Evolutionary conservation across 2,113 vertebrate species (phyloP).

Genomic region (Chlamydotis undulata): DNA sequence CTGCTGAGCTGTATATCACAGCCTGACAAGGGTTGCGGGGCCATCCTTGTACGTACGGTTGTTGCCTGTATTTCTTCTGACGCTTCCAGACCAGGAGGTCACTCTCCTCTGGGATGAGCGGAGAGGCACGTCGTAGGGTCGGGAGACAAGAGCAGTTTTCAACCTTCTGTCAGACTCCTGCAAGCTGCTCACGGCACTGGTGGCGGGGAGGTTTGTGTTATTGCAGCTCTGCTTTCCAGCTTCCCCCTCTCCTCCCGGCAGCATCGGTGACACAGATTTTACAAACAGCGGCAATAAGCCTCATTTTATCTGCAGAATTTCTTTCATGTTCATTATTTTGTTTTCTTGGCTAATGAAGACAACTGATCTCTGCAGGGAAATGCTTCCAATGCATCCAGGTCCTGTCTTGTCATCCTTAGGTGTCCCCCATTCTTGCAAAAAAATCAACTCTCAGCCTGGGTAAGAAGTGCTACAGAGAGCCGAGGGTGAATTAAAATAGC

Average conservation of each 20-base stretch:
- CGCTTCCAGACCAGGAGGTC: not conserved
- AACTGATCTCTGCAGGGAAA: constrained; percentile 28
- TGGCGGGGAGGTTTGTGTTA: not conserved
- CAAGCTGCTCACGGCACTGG: not conserved
- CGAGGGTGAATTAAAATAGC: not conserved
- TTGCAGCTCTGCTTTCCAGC: constrained; percentile 14
- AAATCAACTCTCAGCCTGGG: not conserved
- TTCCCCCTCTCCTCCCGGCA: constrained; percentile 17
- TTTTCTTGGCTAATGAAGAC: constrained; percentile 46
- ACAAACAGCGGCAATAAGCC: constrained; percentile 30
- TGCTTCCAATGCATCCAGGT: not conserved
- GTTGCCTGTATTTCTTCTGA: constrained; percentile 36
- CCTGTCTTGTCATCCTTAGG: not conserved
- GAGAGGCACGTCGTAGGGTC: not conserved
- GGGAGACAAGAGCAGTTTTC: not conserved
- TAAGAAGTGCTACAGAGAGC: not conserved
- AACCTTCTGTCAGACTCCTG: not conserved
- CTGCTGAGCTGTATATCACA: not conserved
- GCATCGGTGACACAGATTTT: constrained; percentile 38
- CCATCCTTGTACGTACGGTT: not conserved
- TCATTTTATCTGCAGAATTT: constrained; percentile 2
- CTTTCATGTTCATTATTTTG: constrained; percentile 47
- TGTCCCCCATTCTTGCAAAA: not conserved
- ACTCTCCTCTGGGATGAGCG: not conserved
- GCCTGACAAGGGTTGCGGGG: not conserved